A percentile compares a stretch with the other conserved stretches of the same genome.
These are phyloP conservation scores for Chaitophorus viminalis DNA, from an alignment of 2,888 invertebrate species.

Conservation along the genomic window DNA sequence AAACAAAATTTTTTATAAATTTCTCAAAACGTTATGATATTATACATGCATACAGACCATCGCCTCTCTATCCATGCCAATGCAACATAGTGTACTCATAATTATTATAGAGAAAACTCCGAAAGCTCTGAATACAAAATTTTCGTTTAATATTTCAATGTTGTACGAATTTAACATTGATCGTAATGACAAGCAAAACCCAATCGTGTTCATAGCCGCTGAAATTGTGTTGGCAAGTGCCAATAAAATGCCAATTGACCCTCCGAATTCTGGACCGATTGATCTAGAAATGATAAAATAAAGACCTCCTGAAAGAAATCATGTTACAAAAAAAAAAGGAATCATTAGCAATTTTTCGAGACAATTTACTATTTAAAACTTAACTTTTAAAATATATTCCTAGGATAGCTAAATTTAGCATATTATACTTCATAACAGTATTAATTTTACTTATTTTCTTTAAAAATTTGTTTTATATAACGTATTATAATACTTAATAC, in stretches of 20 bases:
- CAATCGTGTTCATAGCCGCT: conserved; percentile 96
- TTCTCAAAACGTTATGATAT: neutral
- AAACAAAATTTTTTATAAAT: neutral
- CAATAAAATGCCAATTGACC: conserved; percentile 95
- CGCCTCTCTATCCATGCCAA: conserved; percentile 97
- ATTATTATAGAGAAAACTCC: conserved; percentile 81
- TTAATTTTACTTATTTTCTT: no score
- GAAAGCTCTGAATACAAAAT: conserved; percentile 77
- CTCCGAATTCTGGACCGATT: conserved; percentile 96
- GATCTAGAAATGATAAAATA: conserved; percentile 97
- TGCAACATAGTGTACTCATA: conserved; percentile 86
- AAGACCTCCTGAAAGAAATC: conserved; percentile 78
- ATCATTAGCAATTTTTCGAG: neutral
- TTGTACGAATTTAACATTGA: conserved; percentile 73
- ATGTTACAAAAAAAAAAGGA: neutral
- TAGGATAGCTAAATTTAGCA: neutral
- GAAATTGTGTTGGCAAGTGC: conserved; percentile 97
- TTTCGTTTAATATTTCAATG: conserved; percentile 77
- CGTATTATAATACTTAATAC: no score
- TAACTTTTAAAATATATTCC: neutral
- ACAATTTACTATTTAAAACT: neutral
- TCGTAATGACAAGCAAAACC: conserved; percentile 93
- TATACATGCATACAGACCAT: conserved; percentile 72
- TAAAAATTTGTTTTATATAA: no score
- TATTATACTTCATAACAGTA: no score